A percentile compares a stretch with the other conserved stretches of the same genome.
These are phyloP conservation scores for Mus caroli DNA, from an alignment of 2,797 vertebrate genomes.

Conservation along the genomic window DNA sequence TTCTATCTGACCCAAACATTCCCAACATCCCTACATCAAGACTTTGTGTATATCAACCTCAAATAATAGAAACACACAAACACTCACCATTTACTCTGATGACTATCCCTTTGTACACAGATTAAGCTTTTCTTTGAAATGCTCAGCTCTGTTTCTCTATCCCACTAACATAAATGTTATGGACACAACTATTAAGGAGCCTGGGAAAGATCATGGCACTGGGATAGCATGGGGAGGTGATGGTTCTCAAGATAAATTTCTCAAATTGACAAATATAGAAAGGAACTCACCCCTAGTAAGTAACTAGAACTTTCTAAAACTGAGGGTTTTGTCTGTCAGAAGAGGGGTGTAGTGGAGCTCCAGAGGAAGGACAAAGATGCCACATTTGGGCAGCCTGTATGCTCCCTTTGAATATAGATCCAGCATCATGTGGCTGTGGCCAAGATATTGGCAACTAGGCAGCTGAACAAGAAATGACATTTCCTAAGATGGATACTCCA, in stretches of 20 bases:
- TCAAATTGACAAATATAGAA: not conserved
- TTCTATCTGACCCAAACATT: not conserved
- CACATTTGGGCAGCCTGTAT: rapidly evolving
- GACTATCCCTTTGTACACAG: not conserved
- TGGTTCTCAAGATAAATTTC: not conserved
- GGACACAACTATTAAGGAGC: not conserved
- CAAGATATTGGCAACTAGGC: not conserved
- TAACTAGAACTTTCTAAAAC: not conserved
- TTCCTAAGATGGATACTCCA: not conserved
- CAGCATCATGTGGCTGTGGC: rapidly evolving
- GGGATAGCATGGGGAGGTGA: not conserved
- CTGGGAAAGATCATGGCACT: not conserved
- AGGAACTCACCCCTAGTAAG: not conserved
- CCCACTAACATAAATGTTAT: not conserved
- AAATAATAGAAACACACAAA: rapidly evolving
- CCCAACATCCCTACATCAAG: not conserved
- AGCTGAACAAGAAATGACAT: not conserved
- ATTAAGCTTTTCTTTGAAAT: not conserved
- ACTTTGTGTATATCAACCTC: not conserved
- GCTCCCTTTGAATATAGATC: not conserved
- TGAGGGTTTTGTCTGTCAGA: not conserved
- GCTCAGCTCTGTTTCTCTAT: not conserved
- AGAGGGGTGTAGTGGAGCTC: not conserved
- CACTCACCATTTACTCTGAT: not conserved
- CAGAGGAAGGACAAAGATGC: not conserved